Evolutionary conservation across 2,797 vertebrate species (phyloP).

Genomic region (Rhadinocentrus ornatus): DNA sequence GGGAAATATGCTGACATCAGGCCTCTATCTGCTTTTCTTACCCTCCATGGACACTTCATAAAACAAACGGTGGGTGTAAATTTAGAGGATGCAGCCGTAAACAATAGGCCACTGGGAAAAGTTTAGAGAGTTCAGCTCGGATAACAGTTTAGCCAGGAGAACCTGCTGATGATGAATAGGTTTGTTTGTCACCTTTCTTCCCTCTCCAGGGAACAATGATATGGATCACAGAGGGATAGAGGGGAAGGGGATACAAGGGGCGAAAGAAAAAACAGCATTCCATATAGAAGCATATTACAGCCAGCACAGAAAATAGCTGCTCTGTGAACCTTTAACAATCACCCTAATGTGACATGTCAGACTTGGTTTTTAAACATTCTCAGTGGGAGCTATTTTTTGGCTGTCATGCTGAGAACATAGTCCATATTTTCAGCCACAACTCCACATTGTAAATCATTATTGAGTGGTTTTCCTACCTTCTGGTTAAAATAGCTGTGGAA

Average conservation of each 20-base stretch:
- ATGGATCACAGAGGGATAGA: constrained; percentile 76
- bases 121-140: constrained; percentile 81
- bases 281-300: constrained; percentile 67
- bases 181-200: constrained; percentile 82
- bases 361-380: constrained; percentile 56
- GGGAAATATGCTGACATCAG: constrained; percentile 81
- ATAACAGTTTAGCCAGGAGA: constrained; percentile 83
- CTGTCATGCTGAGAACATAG: constrained; percentile 46
- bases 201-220: constrained; percentile 78
- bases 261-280: constrained; percentile 60
- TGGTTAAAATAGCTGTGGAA: constrained; percentile 23
- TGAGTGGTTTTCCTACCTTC: constrained; percentile 33
- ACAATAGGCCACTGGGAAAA: constrained; percentile 82
- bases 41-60: constrained; percentile 83
- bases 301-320: constrained; percentile 56
- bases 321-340: constrained; percentile 58
- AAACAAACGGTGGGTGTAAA: constrained; percentile 83
- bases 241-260: constrained; percentile 51
- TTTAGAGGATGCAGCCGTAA: constrained; percentile 79
- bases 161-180: constrained; percentile 80
- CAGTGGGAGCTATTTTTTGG: constrained; percentile 48
- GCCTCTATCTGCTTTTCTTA: constrained; percentile 76
- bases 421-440: constrained; percentile 55
- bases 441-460: constrained; percentile 56
- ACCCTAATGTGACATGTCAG: constrained; percentile 63